Base-by-base conservation (phyloP, 2,888 invertebrate species). In the Nudaria mundana region DNA sequence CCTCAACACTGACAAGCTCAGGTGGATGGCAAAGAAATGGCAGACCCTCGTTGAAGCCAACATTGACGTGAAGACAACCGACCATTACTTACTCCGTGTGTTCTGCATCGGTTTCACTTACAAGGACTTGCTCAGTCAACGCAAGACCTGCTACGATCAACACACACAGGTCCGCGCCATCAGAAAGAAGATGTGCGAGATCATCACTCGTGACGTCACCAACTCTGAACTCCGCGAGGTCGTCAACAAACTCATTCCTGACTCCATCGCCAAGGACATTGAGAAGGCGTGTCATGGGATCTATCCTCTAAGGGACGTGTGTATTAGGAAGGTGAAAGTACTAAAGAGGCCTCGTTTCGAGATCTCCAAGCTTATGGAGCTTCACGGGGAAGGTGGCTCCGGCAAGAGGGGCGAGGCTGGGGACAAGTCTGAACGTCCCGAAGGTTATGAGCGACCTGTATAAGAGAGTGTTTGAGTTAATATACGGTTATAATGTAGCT, bases 11-110 rank as follows among this genome's bases (percentile, higher is more conserved):
- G 99, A 99, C 81, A 99, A 99, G 88, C 93, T 99, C 70, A 92
- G 92, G 65, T 98, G 98, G 54, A 99, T 99, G 98, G 98, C 99
- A 5, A 99, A 99, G 91, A 99, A 99, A 90, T n/a, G n/a, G n/a
- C n/a, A n/a, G n/a, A n/a, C n/a, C n/a, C n/a, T n/a, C n/a, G n/a
- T n/a, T n/a, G n/a, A n/a, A n/a, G n/a, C n/a, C n/a, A n/a, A n/a
- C n/a, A n/a, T n/a, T n/a, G n/a, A n/a, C n/a, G n/a, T n/a, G 15
- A 98, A 98, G 90, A 99, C 99, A 40, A 97, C 98, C 1, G 99
- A 99, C 76, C 98, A 98, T 3, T 99, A 97, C 80, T 87, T 98
- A 41, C 92, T 99, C 40, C 92, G 99, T 47, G 95, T 99, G 37
- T 99, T n/a, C n/a, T n/a, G n/a, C n/a, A n/a, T n/a, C n/a, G n/a